Base-by-base conservation (phyloP, 2,888 invertebrate genomes). In the Geotrupes spiniger region DNA sequence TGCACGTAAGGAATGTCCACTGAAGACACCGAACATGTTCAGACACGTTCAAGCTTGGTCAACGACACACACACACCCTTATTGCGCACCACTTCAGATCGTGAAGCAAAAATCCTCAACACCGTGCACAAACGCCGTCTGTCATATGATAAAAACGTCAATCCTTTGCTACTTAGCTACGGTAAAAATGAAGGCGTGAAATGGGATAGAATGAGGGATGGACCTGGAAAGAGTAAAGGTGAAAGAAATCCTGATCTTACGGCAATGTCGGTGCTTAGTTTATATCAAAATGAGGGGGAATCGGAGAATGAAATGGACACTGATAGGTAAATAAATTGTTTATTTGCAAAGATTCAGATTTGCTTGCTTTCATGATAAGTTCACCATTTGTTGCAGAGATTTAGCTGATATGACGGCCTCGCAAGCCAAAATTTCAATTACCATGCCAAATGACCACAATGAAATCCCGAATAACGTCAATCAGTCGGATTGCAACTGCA, bases 261-360 rank as follows among this genome's bases (percentile, higher is more conserved):
- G 29, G 81, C 81, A 54, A 80, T 81, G 79, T 81, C 81, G 27
- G 77, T 79, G 46, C 74, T 78, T 62, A 80, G 78, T 72, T 59
- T 73, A 33, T 79, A 79, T 69, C 75, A 76, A 59, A 80, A 80
- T 70, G 78, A 76, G 58, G 72, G 79, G 51, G 78, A 80, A 33
- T 69, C 80, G 50, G 80, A 80, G 4, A 73, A 74, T 60, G 79
- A 79, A 54, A 79, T 81, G 80, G 79, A 81, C 70, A 80, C 80
- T 11, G 77, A 77, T 54, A 76, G 77, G 81, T 81, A 61, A 63
- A 42, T 21, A 21, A 21, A 4, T 21, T 21, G 3, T 21, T n/a
- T n/a, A n/a, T n/a, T n/a, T n/a, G n/a, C n/a, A n/a, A n/a, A n/a
- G n/a, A n/a, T n/a, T n/a, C n/a, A n/a, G n/a, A n/a, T n/a, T n/a